Conservation (phyloP, 2,113 vertebrate genomes). For the Eretmochelys imbricata region DNA sequence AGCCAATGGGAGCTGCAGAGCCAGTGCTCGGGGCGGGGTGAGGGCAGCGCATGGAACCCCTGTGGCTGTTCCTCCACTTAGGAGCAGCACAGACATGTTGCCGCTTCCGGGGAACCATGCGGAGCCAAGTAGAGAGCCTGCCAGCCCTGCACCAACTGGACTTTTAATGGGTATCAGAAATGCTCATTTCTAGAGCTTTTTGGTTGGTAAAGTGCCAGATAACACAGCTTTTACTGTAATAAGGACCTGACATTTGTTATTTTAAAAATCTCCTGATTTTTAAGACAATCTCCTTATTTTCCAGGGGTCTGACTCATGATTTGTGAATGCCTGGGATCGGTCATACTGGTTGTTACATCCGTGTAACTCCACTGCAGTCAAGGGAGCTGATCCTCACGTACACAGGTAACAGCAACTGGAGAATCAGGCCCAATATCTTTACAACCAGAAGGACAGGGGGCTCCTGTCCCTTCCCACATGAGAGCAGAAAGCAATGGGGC, state of each 20-base stretch:
- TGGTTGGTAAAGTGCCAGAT: no score
- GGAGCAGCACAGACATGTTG: no score
- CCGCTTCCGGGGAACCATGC: no score
- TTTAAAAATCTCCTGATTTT: neutral
- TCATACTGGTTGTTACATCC: neutral
- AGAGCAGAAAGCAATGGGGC: neutral
- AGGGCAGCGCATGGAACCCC: no score
- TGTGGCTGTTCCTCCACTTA: no score
- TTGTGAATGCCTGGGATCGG: neutral
- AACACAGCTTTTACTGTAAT: neutral
- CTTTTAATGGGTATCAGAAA: no score
- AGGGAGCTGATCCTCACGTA: neutral
- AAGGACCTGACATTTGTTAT: neutral
- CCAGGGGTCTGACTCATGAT: neutral
- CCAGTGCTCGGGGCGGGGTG: no score
- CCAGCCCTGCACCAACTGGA: no score
- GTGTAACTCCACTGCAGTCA: neutral
- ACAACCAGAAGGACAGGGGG: neutral
- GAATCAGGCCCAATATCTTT: neutral
- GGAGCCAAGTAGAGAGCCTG: no score
- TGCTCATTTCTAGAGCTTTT: no score
- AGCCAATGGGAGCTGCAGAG: no score
- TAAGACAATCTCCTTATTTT: neutral
- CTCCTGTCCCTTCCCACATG: neutral
- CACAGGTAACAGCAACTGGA: neutral